Base-by-base conservation (phyloP, 1,140 invertebrate genomes). In the Brachystomella parvula region DNA sequence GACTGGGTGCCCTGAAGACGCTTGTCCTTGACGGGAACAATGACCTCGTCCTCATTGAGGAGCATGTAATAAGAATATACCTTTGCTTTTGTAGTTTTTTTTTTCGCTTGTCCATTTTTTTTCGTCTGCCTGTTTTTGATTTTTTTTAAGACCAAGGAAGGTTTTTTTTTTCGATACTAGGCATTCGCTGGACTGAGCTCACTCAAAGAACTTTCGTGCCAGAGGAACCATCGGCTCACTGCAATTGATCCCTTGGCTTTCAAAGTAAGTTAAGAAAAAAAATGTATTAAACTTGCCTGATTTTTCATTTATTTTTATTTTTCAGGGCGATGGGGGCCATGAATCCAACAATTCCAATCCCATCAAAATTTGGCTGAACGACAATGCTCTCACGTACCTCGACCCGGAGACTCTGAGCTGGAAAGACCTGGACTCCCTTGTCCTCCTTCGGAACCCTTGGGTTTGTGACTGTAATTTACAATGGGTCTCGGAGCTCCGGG, bases 381-480 rank as follows among this genome's bases (percentile, higher is more conserved):
- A 70, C 26, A 73, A 73, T 44, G 63, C 59, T 49, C 47, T 73
- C 21, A 63, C 47, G 28, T 68, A 56, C 15, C 24, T 73, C 29
- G 71, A 70, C 24, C 63, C 53, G 39, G 1, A 44, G 21, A 29
- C 70, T 15, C 58, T 73, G 0, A 1, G 26, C 3, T 73, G 71
- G 71, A 63, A 59, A 58, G 32, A 31, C 24, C 17, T 73, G 35
- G 68, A 73, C 32, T 44, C 57, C 26, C 35, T 73, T 2, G 69
- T 68, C 3, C 61, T 73, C 2, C n/a, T n/a, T 30, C 17, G 57
- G n/a, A 73, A 73, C 44, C 66, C 64, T 17, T 73, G 71, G 71
- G 47, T 64, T 47, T 73, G 71, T 47, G 71, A 73, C 30, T 73
- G 71, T 28, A 68, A 73, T 60, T 44, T 73, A 15, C 68, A 73